Percentiles rank a stretch among this genome's conserved stretches.
These are phyloP conservation scores for Synanceia verrucosa DNA, from an alignment of 2,797 vertebrate species.

Conservation along the genomic window DNA sequence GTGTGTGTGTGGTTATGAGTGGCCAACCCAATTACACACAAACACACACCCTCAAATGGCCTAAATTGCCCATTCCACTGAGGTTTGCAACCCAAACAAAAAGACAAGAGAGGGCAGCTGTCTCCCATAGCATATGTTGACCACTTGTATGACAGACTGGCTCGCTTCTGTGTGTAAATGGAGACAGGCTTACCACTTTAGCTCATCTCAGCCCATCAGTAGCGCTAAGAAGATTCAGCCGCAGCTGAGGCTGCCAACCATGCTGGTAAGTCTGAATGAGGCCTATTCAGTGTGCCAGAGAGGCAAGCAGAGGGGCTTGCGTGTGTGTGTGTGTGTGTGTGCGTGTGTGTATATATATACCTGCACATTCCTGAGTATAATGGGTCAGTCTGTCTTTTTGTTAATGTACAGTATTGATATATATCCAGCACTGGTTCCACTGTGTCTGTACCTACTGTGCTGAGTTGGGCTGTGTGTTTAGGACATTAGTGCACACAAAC, in stretches of 20 bases:
- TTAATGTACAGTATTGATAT: slow-evolving; percentile 39
- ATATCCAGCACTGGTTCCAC: slow-evolving; percentile 44
- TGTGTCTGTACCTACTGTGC: slow-evolving; percentile 31
- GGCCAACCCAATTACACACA: slow-evolving; percentile 49
- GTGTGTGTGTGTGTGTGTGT: slow-evolving; percentile 15
- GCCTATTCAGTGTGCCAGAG: slow-evolving; percentile 62
- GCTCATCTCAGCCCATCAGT: slow-evolving; percentile 72
- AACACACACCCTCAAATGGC: slow-evolving; percentile 66
- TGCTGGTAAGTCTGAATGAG: slow-evolving; percentile 83
- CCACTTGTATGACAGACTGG: slow-evolving; percentile 65
- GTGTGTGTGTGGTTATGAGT: slow-evolving; percentile 52
- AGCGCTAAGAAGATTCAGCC: slow-evolving; percentile 65
- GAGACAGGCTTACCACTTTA: slow-evolving; percentile 66
- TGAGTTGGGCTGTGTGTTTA: slow-evolving; percentile 51
- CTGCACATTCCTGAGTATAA: slow-evolving; percentile 51
- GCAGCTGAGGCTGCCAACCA: slow-evolving; percentile 70
- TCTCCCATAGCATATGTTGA: slow-evolving; percentile 64
- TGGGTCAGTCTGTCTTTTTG: slow-evolving; percentile 61
- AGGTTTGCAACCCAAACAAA: slow-evolving; percentile 59
- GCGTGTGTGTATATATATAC: slow-evolving; percentile 32
- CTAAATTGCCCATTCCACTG: slow-evolving; percentile 63
- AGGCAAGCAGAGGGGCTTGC: slow-evolving; percentile 39
- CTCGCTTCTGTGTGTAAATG: slow-evolving; percentile 59
- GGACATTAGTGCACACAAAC: slow-evolving; percentile 35
- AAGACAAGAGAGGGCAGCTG: slow-evolving; percentile 60